Percentiles rank a stretch among this genome's conserved stretches.
Evolutionary conservation across 2,888 invertebrate genomes (phyloP).

Genomic region (Thymelicus acteon): DNA sequence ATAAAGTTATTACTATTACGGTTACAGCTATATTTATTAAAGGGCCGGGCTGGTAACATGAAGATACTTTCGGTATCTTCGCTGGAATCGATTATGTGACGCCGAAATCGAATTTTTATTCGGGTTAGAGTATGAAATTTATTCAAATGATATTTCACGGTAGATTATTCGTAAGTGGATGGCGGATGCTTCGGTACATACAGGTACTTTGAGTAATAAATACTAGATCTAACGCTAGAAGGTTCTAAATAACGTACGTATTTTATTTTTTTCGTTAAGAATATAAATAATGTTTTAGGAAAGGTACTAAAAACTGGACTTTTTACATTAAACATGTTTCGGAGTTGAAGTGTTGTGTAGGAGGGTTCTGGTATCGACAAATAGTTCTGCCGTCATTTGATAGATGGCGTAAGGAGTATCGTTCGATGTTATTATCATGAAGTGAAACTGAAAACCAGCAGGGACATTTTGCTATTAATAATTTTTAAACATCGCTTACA

Average conservation of each 20-base stretch:
- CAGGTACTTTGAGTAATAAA: slow-evolving; percentile 47
- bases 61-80: slow-evolving; percentile 47
- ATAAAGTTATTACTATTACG: slow-evolving; percentile 41
- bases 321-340: not conserved
- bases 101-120: slow-evolving; percentile 54
- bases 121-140: slow-evolving; percentile 57
- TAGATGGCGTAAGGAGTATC: slow-evolving; percentile 23
- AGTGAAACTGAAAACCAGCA: no score
- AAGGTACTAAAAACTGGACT: not conserved
- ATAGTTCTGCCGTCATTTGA: slow-evolving; percentile 2
- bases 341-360: not conserved
- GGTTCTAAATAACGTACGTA: not conserved
- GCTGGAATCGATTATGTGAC: slow-evolving; percentile 52
- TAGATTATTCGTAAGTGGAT: slow-evolving; percentile 58
- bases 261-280: not conserved
- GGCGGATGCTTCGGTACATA: slow-evolving; percentile 45
- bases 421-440: not conserved
- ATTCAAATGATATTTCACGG: slow-evolving; percentile 65
- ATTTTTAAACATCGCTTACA: no score
- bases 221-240: not conserved
- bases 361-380: not conserved
- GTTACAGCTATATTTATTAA: slow-evolving; percentile 48
- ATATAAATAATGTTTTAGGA: not conserved
- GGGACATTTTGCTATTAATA: no score
- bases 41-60: slow-evolving; percentile 44